Conservation (phyloP, 2,113 vertebrate species). For the Prietella phreatophila region DNA sequence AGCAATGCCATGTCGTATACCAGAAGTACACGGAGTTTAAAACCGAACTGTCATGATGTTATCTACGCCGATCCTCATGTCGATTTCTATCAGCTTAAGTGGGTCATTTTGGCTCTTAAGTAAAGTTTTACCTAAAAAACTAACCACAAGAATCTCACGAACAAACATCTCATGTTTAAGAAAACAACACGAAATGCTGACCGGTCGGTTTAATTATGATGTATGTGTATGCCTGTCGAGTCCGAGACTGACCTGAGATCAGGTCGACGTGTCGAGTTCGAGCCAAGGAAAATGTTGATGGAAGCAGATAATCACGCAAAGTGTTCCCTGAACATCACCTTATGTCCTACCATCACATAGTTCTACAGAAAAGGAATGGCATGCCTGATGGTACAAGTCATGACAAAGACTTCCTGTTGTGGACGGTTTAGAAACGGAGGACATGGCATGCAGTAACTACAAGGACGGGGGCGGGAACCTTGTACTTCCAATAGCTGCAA, state of each 20-base stretch:
- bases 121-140: neutral
- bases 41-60: neutral
- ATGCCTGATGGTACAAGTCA: slow-evolving; percentile 30
- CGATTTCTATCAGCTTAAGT: neutral
- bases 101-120: neutral
- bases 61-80: neutral
- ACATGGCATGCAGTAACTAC: neutral
- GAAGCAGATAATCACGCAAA: neutral
- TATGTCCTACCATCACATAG: neutral
- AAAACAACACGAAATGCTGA: neutral
- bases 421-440: neutral
- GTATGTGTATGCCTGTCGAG: neutral
- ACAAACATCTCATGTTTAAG: slow-evolving; percentile 1
- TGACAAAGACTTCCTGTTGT: slow-evolving; percentile 38
- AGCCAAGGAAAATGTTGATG: neutral
- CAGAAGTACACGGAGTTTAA: neutral
- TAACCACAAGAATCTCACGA: neutral
- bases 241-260: neutral
- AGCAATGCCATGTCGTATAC: too few species aligned
- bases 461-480: neutral
- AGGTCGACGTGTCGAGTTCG: neutral
- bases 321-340: neutral
- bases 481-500: neutral
- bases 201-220: neutral
- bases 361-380: slow-evolving; percentile 9